Percentiles rank a stretch among this genome's conserved stretches.
Evolutionary conservation across 37 sponge, comb jelly and placozoan species (phyloP).

Genomic region (Halichondria panicea): DNA sequence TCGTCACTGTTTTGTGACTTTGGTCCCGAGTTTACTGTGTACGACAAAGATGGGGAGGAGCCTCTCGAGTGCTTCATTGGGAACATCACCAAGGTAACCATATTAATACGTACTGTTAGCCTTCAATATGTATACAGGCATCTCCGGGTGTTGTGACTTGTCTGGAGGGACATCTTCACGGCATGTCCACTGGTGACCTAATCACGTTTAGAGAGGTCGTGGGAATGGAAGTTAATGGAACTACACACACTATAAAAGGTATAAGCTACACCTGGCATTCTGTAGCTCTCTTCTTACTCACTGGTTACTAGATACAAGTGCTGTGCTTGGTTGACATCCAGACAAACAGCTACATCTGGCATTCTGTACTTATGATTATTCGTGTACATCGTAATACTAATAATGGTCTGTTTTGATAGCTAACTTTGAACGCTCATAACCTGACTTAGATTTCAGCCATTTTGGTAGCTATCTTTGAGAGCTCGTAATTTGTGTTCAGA

Average conservation of each 20-base stretch:
- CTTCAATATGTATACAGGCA: constrained; percentile 32
- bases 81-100: constrained; percentile 74
- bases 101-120: not conserved
- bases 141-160: constrained; percentile 80
- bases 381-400: too few species aligned
- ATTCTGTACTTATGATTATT: too few species aligned
- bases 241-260: constrained; percentile 67
- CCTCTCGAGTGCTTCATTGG: constrained; percentile 76
- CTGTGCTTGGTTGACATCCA: not conserved
- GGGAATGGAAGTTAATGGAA: constrained; percentile 93
- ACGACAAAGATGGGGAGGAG: constrained; percentile 88
- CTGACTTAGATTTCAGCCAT: not conserved
- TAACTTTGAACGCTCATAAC: too few species aligned
- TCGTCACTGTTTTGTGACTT: constrained; percentile 91
- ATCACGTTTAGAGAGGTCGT: constrained; percentile 87
- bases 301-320: not conserved
- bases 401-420: too few species aligned
- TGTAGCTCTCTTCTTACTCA: not conserved
- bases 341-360: too few species aligned
- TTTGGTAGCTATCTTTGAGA: too few species aligned
- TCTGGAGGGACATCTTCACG: constrained; percentile 73
- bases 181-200: constrained; percentile 75
- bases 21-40: constrained; percentile 82
- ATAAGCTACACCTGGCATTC: not conserved
- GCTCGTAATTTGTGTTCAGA: too few species aligned